phyloP scores from a whole-genome alignment of 2,113 vertebrate genomes.

The Rhegmatorhina hoffmannsi region DNA sequence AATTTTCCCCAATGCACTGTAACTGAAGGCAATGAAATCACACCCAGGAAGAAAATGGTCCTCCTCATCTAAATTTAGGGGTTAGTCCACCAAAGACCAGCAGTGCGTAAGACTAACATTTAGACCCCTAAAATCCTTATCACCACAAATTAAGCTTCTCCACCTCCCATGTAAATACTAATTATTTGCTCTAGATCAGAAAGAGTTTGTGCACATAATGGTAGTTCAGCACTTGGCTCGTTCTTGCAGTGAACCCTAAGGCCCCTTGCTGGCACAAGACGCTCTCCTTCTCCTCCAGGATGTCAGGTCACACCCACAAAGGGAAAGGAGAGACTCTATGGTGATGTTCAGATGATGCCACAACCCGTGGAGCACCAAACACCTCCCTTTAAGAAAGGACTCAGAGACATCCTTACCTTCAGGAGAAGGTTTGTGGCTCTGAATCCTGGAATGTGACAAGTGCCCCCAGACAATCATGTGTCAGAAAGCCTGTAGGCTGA shows the following conservation, averaged over 20 bases:
- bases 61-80: neutral
- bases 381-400: neutral
- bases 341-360: neutral
- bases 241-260: neutral
- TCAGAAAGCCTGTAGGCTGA: neutral
- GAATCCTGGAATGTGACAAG: neutral
- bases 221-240: neutral
- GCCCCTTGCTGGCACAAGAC: neutral
- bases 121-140: neutral
- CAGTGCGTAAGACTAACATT: neutral
- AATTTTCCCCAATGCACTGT: neutral
- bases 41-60: neutral
- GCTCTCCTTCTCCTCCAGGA: neutral
- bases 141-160: neutral
- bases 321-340: neutral
- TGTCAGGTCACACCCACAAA: neutral
- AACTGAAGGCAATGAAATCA: neutral
- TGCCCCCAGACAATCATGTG: neutral
- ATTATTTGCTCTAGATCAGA: neutral
- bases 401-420: neutral
- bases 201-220: rapidly evolving
- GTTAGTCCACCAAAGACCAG: neutral
- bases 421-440: neutral
- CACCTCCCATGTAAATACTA: neutral
- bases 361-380: neutral